Conservation (phyloP, 1,140 invertebrate genomes). For the Philopotamus ludificatus region DNA sequence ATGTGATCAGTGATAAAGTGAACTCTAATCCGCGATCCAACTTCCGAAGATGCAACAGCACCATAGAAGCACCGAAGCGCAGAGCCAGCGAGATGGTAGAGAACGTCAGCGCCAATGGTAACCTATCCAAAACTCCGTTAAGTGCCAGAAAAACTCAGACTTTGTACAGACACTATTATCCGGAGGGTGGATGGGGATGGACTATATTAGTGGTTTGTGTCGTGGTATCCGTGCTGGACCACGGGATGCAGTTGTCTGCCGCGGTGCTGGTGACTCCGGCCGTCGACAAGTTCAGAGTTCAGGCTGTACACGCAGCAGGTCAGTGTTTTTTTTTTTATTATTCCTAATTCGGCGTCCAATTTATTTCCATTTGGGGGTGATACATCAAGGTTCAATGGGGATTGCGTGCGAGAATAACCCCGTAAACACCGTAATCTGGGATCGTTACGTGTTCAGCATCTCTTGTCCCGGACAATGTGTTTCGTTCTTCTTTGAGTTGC, state of each 20-base stretch:
- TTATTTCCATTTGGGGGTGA: neutral
- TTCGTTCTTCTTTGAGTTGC: too few relatives aligned
- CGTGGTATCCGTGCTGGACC: slow-evolving; percentile 64
- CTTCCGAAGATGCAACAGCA: slow-evolving; percentile 43
- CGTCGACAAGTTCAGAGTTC: slow-evolving; percentile 45
- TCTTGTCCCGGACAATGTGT: too few relatives aligned
- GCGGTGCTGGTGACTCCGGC: slow-evolving; percentile 48
- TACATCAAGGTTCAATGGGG: neutral
- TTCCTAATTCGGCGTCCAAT: neutral
- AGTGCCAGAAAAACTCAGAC: slow-evolving; percentile 52
- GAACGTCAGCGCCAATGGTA: slow-evolving; percentile 48
- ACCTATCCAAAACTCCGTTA: slow-evolving; percentile 47
- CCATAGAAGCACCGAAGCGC: slow-evolving; percentile 33
- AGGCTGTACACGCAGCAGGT: slow-evolving; percentile 38
- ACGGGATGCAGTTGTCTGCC: slow-evolving; percentile 63
- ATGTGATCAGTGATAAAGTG: slow-evolving; percentile 36
- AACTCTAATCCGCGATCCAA: slow-evolving; percentile 45
- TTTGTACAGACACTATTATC: slow-evolving; percentile 68
- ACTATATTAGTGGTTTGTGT: slow-evolving; percentile 68
- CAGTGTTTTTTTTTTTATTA: slow-evolving; percentile 12
- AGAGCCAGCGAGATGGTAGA: slow-evolving; percentile 45
- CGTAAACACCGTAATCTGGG: slow-evolving; percentile 2
- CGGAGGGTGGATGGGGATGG: slow-evolving; percentile 82
- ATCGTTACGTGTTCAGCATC: slow-evolving; percentile 9
- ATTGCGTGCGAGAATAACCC: neutral